These are phyloP conservation scores for Ophiodon elongatus DNA, from an alignment of 2,113 vertebrate genomes.

Conservation along the genomic window DNA sequence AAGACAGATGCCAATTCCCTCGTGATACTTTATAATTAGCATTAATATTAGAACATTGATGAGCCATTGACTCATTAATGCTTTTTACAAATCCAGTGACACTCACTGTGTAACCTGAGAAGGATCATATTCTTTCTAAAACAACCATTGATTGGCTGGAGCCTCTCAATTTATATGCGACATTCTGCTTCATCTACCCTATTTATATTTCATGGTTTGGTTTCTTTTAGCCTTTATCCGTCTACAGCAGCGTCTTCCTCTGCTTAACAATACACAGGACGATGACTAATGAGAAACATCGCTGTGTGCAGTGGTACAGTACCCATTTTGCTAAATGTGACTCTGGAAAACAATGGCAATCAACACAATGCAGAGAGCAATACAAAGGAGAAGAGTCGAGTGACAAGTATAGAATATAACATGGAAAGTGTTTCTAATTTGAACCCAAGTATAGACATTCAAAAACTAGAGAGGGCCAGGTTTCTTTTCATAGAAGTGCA, in stretches of 20 bases:
- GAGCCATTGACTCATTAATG: conserved; percentile 17
- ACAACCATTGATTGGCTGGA: conserved; percentile 10
- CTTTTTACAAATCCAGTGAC: conserved; percentile 16
- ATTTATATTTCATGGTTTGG: conserved; percentile 43
- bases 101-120: conserved; percentile 20
- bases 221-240: conserved; percentile 33
- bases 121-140: conserved; percentile 7
- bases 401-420: neutral
- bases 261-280: conserved; percentile 20
- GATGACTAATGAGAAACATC: conserved; percentile 24
- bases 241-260: conserved; percentile 10
- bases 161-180: neutral
- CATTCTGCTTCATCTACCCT: conserved; percentile 20
- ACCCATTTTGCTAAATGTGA: conserved; percentile 15
- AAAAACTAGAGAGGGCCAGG: neutral
- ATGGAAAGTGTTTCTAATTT: neutral
- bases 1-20: conserved; percentile 11
- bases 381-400: neutral
- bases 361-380: conserved; percentile 8
- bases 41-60: conserved; percentile 3
- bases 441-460: neutral
- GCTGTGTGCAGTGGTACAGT: conserved; percentile 11
- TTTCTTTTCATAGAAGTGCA: neutral
- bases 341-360: conserved; percentile 14
- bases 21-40: neutral